These are phyloP conservation scores for Torymus auratus DNA, from an alignment of 2,888 invertebrate species.

Conservation along the genomic window DNA sequence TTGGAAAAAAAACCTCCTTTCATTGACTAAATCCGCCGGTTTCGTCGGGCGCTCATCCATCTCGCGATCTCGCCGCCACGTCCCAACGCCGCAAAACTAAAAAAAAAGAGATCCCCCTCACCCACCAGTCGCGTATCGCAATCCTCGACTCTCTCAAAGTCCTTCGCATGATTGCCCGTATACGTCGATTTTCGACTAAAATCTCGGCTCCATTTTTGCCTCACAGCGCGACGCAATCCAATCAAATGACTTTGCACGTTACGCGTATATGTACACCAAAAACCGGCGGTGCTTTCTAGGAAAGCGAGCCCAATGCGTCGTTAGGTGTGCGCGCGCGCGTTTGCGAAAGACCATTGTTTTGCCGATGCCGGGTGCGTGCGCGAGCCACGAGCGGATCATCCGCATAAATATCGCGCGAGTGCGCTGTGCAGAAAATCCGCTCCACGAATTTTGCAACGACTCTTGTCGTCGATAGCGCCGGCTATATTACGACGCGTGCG, in stretches of 20 bases:
- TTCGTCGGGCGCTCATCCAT: no score
- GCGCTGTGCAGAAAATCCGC: not conserved
- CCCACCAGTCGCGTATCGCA: not conserved
- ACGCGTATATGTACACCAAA: no score
- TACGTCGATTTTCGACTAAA: not conserved
- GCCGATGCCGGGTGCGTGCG: constrained; percentile 29
- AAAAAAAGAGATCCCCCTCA: no score
- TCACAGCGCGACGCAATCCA: no score
- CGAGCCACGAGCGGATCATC: constrained; percentile 28
- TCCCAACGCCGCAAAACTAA: no score
- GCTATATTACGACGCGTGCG: no score
- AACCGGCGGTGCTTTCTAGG: constrained; percentile 7
- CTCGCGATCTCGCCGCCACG: no score
- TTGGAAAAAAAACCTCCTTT: no score
- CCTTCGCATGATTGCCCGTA: not conserved
- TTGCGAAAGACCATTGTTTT: constrained; percentile 41
- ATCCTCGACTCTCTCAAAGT: not conserved
- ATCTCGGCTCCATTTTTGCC: no score
- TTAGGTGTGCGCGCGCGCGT: not conserved
- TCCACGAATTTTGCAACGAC: not conserved
- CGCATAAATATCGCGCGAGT: constrained; percentile 1
- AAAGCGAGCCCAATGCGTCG: not conserved
- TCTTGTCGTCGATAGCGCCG: no score
- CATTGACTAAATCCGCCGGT: no score
- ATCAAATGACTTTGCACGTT: no score